phyloP scores from a whole-genome alignment of 2,797 vertebrate species.

The Gobionotothen gibberifrons region DNA sequence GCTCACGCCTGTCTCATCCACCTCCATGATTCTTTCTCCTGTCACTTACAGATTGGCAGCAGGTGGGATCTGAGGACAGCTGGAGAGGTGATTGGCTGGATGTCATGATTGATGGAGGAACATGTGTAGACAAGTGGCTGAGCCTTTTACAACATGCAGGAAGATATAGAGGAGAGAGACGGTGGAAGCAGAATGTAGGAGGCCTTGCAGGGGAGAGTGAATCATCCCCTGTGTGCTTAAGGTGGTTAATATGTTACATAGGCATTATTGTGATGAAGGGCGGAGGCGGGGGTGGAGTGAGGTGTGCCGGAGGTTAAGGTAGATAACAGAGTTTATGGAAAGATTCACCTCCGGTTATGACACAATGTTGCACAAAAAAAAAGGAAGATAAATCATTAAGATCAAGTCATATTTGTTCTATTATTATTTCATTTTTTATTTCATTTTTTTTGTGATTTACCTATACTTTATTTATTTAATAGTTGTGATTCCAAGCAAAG shows the following conservation, averaged over 20 bases:
- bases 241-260: slow-evolving; percentile 50
- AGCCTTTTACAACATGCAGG: slow-evolving; percentile 47
- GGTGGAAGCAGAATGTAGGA: background rate
- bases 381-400: background rate
- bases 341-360: background rate
- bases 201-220: slow-evolving; percentile 14
- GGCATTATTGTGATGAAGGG: slow-evolving; percentile 27
- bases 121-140: slow-evolving; percentile 51
- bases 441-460: too few relatives aligned
- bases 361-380: slow-evolving; percentile 24
- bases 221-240: slow-evolving; percentile 13
- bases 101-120: slow-evolving; percentile 56
- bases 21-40: slow-evolving; percentile 46
- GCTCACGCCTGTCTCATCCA: slow-evolving; percentile 14
- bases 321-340: slow-evolving; percentile 22
- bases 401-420: too few relatives aligned
- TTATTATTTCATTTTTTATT: too few relatives aligned
- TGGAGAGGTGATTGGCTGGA: slow-evolving; percentile 50
- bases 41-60: slow-evolving; percentile 49
- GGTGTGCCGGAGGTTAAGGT: slow-evolving; percentile 17
- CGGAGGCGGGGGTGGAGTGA: slow-evolving; percentile 15
- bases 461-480: too few relatives aligned
- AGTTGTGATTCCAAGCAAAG: too few relatives aligned
- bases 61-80: slow-evolving; percentile 61
- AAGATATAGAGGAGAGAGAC: background rate